Conservation (phyloP, 2,888 invertebrate species). For the Andrena minutula region DNA sequence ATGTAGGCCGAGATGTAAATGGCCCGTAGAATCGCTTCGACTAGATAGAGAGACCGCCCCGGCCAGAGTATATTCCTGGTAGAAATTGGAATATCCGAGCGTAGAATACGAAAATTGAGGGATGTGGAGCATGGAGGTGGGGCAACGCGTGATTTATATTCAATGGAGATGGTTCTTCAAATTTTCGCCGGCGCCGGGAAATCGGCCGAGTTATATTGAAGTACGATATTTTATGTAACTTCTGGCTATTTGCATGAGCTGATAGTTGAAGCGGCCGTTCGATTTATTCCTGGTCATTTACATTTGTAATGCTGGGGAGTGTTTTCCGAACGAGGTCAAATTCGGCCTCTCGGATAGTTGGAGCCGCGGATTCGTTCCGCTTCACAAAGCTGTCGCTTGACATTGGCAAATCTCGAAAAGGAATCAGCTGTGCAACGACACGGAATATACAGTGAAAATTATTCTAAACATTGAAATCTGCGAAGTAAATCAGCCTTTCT, state of each 20-base stretch:
- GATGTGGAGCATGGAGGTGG: neutral
- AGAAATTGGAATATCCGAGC: slow-evolving; percentile 47
- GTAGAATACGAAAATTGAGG: slow-evolving; percentile 49
- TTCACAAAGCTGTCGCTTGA: neutral
- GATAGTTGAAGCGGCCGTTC: slow-evolving; percentile 31
- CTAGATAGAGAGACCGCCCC: slow-evolving; percentile 31
- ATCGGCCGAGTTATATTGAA: slow-evolving; percentile 56
- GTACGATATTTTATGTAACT: slow-evolving; percentile 60
- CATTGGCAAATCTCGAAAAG: neutral
- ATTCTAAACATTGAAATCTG: too few relatives aligned
- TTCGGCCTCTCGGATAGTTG: neutral
- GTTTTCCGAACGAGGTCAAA: slow-evolving; percentile 23
- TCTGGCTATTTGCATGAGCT: slow-evolving; percentile 42
- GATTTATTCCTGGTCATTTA: slow-evolving; percentile 32
- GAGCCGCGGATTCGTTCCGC: neutral
- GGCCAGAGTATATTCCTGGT: slow-evolving; percentile 24
- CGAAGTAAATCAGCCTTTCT: too few relatives aligned
- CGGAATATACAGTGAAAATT: too few relatives aligned
- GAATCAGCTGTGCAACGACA: too few relatives aligned
- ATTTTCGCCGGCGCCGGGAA: slow-evolving; percentile 45
- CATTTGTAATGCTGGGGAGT: slow-evolving; percentile 27
- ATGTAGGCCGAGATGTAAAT: slow-evolving; percentile 45
- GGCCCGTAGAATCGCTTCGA: slow-evolving; percentile 22
- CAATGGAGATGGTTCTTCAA: slow-evolving; percentile 60
- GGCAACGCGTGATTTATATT: slow-evolving; percentile 55